Base-by-base conservation (phyloP, 2,888 invertebrate genomes). In the Pollenia labialis region DNA sequence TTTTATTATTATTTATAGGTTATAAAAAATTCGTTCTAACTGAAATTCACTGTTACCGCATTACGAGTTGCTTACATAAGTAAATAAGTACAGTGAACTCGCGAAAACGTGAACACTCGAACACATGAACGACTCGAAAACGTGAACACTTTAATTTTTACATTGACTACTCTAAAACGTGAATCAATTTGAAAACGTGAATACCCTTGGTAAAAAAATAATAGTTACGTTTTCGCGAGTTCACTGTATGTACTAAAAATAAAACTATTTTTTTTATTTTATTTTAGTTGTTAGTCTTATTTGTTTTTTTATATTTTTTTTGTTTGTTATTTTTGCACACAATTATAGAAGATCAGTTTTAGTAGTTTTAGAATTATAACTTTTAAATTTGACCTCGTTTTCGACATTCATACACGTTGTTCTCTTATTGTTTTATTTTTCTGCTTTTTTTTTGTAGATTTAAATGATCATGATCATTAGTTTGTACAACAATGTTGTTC, bases 301-400 rank as follows among this genome's bases (percentile, higher is more conserved):
- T 66, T 74, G 66, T 74, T n/a, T 68, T 44, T 74, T 56, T 18
- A n/a, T 56, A 10, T 48, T 60, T 71, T 9, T 32, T 42, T 32
- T 62, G 64, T 32, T 46, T 56, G 3, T 32, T 46, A 60, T 60
- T 62, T 56, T 77, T 48, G 7, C 84, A n/a, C 76, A 71, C 76
- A 84, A 77, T 58, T 87, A 68, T 71, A n/a, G 82, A 80, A 83
- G 79, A 82, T 83, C 74, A 75, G 42, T 80, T 79, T 71, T 12
- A 75, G 68, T 12, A 75, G 68, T 76, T 77, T 62, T 46, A 52
- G 56, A 81, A 76, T 76, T 76, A 77, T 71, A 81, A 87, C 84
- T 87, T 87, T 84, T 84, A 71, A 81, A 84, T 81, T 81, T 84
- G 62, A 87, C 87, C 84, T 87, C 76, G 79, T 86, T 86, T 82